These are phyloP conservation scores for Phortica magna DNA, from an alignment of 2,888 invertebrate genomes.

Conservation along the genomic window DNA sequence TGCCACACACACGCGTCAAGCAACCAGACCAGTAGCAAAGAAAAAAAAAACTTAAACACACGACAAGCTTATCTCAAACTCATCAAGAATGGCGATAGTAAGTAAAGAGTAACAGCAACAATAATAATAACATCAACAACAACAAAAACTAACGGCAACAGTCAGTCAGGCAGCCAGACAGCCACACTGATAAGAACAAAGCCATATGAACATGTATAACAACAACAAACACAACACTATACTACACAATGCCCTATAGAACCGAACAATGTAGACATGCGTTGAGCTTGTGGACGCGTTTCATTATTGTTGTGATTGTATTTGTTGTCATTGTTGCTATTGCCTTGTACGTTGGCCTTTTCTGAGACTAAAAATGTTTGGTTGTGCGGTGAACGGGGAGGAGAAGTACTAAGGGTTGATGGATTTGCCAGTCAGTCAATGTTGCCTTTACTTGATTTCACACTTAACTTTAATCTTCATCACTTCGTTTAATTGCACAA, in stretches of 20 bases:
- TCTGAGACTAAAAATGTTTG: not conserved
- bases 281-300: not conserved
- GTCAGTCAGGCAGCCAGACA: constrained; percentile 1
- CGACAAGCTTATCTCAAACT: constrained; percentile 25
- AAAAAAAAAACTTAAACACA: not conserved
- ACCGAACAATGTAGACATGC: constrained; percentile 14
- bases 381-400: not conserved
- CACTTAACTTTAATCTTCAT: constrained; percentile 19
- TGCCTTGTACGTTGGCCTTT: not conserved
- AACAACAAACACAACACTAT: not conserved
- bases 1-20: constrained; percentile 31
- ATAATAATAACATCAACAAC: constrained; percentile 11
- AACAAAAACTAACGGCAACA: not conserved
- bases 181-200: not conserved
- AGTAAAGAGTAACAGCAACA: not conserved
- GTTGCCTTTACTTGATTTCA: not conserved
- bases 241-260: not conserved
- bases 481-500: constrained; percentile 24
- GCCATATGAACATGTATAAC: not conserved
- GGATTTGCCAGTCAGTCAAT: too few relatives aligned
- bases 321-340: constrained; percentile 10
- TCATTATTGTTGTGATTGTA: constrained; percentile 14
- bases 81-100: constrained; percentile 1
- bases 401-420: too few relatives aligned
- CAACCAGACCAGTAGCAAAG: not conserved